Base-by-base conservation (phyloP, 2,797 vertebrate species). In the Eurystomus glaucurus region DNA sequence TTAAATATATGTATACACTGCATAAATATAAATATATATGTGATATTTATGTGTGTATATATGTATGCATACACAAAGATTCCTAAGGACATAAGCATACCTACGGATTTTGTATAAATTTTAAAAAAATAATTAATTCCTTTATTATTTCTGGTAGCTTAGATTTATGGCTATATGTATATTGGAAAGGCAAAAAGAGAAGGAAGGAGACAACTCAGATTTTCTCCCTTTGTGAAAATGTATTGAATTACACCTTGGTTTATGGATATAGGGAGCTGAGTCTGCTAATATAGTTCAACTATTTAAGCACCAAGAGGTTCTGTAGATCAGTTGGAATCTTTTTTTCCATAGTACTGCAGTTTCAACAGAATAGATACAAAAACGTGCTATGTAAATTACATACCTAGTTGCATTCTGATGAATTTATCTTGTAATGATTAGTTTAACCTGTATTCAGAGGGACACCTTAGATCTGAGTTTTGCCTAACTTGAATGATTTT, bases 111-210 rank as follows among this genome's bases (percentile, higher is more conserved):
- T 52, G 1, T 43, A 22, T 12, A 29, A 10, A 26, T 70, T 76
- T 28, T 8, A 9, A 0, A 28, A 50, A n/a, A 65, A 68, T 43
- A 46, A 19, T 14, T 3, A 4, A 8, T 48, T 68, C 2, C 0
- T 33, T 0, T 10, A 5, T 7, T 5, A 41, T 69, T 88, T 91
- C 22, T 61, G 10, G 7, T 72, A 48, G 5, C 15, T 72, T 65
- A 85, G 4, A 5, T 90, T 62, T 50, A 17, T 57, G 4, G 2
- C 12, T 91, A 45, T 2, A 4, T 23, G 1, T 33, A 2, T 48
- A 35, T 45, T 43, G 6, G 25, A 71, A 89, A 78, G 12, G 13
- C 5, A 91, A 16, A 75, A 92, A 68, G 3, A 3, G 2, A 79
- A 81, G 1, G 1, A 16, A 85, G 21, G 8, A 37, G 8, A 60